A percentile compares a stretch with the other conserved stretches of the same genome.
Conservation (phyloP, 2,113 vertebrate genomes). For the human (Homo sapiens) region GRCh38 chr11:96075001-96075500, state of each 20-base stretch:
- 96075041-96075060: neutral
- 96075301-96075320: neutral
- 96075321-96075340: neutral
- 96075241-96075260: conserved; percentile 48
- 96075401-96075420: neutral
- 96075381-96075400: neutral
- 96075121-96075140: neutral
- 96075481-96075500: neutral
- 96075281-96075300: neutral
- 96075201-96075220: neutral
- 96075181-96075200: neutral
- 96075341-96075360: neutral
- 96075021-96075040: neutral
- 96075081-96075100: conserved; percentile 31
- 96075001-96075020: neutral
- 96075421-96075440: neutral
- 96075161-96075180: conserved; percentile 40
- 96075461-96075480: neutral
- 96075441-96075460: neutral
- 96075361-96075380: conserved; percentile 14
- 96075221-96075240: neutral
- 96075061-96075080: neutral
- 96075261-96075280: conserved; percentile 25
- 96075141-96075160: conserved; percentile 38
- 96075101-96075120: neutral